These are phyloP conservation scores for Naso thynnoides DNA, from an alignment of 2,797 vertebrate genomes.

Conservation along the genomic window DNA sequence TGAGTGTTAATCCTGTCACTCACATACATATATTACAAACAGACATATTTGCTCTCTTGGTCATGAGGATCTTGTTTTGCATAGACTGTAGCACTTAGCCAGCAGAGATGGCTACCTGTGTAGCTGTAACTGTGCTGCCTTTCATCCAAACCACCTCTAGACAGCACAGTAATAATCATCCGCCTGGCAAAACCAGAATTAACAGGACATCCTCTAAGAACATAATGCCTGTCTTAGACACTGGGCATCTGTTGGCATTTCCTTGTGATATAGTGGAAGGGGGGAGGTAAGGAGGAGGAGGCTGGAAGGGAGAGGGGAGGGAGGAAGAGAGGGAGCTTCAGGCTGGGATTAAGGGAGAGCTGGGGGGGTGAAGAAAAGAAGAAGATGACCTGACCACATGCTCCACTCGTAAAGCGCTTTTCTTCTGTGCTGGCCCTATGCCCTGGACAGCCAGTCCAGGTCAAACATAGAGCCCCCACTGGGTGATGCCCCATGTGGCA, in stretches of 20 bases:
- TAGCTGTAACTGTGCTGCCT: slow-evolving; percentile 41
- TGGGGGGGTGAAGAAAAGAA: slow-evolving; percentile 72
- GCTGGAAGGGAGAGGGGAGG: slow-evolving; percentile 75
- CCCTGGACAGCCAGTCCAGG: slow-evolving; percentile 71
- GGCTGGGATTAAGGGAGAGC: slow-evolving; percentile 83
- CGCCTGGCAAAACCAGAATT: slow-evolving; percentile 75
- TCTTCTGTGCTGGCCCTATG: slow-evolving; percentile 64
- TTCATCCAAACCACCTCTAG: slow-evolving; percentile 41
- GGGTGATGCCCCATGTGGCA: slow-evolving; percentile 40
- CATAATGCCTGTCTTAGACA: slow-evolving; percentile 89
- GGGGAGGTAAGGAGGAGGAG: slow-evolving; percentile 74
- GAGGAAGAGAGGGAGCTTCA: slow-evolving; percentile 69
- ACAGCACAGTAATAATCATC: slow-evolving; percentile 60
- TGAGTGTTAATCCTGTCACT: slow-evolving; percentile 35
- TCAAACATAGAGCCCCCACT: slow-evolving; percentile 57
- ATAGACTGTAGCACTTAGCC: slow-evolving; percentile 33
- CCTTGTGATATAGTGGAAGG: slow-evolving; percentile 65
- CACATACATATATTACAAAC: slow-evolving; percentile 23
- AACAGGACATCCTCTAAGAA: slow-evolving; percentile 84
- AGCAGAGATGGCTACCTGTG: slow-evolving; percentile 67
- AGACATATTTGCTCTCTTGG: slow-evolving; percentile 55
- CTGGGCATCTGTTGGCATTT: slow-evolving; percentile 89
- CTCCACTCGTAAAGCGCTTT: slow-evolving; percentile 77
- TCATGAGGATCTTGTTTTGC: slow-evolving; percentile 60
- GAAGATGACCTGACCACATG: slow-evolving; percentile 85